Conservation (phyloP, 2,888 invertebrate genomes). For the Alviniconcha strummeri region DNA sequence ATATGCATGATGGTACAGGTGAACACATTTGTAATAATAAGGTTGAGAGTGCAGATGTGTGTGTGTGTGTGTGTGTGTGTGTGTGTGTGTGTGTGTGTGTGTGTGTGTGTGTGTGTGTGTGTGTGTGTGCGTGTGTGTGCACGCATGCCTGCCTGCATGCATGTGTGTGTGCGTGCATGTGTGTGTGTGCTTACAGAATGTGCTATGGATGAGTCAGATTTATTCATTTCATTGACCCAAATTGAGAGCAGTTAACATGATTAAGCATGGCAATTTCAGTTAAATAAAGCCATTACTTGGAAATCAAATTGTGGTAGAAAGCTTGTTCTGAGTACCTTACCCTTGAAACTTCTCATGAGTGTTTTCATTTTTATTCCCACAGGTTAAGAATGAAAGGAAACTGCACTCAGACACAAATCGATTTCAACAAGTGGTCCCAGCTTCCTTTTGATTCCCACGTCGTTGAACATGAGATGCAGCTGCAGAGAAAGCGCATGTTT, state of each 20-base stretch:
- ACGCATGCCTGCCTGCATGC: no score
- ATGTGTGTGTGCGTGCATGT: neutral
- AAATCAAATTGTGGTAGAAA: no score
- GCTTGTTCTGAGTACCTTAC: no score
- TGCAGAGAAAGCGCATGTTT: constrained; percentile 60
- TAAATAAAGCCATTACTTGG: no score
- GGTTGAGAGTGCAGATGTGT: neutral
- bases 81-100: neutral
- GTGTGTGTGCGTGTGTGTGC: neutral
- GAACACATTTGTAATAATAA: no score
- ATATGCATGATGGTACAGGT: no score
- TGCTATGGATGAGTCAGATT: neutral
- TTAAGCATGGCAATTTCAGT: no score
- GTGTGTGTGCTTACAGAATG: neutral
- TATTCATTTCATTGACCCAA: no score
- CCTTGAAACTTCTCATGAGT: no score
- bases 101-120: constrained; percentile 1
- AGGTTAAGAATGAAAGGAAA: constrained; percentile 58
- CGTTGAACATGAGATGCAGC: constrained; percentile 58
- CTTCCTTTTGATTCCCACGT: constrained; percentile 44
- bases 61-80: neutral
- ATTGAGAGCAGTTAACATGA: no score
- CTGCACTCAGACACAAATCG: constrained; percentile 52
- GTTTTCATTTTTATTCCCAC: constrained; percentile 8
- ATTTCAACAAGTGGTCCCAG: constrained; percentile 57